Percentiles rank a stretch among this genome's conserved stretches.
These are phyloP conservation scores for Heterochromis multidens DNA, from an alignment of 2,113 vertebrate genomes.

Conservation along the genomic window DNA sequence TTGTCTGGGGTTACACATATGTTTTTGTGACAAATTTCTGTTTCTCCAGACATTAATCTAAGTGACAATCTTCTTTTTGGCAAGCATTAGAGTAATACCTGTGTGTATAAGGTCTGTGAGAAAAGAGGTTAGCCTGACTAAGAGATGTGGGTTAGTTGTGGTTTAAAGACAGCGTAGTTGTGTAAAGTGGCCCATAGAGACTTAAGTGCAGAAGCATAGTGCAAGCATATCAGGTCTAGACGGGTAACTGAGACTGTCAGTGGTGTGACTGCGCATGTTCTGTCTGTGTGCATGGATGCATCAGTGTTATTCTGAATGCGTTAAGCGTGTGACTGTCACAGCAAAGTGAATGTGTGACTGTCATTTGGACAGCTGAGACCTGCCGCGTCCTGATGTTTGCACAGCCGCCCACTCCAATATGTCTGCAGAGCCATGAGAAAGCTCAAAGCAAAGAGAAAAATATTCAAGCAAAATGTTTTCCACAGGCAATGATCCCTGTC, in stretches of 20 bases:
- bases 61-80: neutral
- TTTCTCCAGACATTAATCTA: neutral
- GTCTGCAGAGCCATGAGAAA: slow-evolving; percentile 20
- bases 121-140: neutral
- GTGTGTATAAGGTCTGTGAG: neutral
- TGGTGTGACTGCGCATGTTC: slow-evolving; percentile 8
- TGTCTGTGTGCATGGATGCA: neutral
- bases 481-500: neutral
- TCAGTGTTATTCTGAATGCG: slow-evolving; percentile 16
- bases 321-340: slow-evolving; percentile 41
- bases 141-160: neutral
- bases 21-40: neutral
- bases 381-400: slow-evolving; percentile 43
- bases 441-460: slow-evolving; percentile 15
- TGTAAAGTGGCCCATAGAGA: slow-evolving; percentile 5
- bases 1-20: neutral
- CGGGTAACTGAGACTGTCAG: neutral
- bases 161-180: neutral
- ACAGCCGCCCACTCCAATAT: slow-evolving; percentile 51
- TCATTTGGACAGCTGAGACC: slow-evolving; percentile 46
- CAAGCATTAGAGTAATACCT: neutral
- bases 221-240: slow-evolving; percentile 1
- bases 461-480: slow-evolving; percentile 18
- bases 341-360: slow-evolving; percentile 45
- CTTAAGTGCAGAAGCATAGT: neutral